These are phyloP conservation scores for Diglossa cyanea DNA, from an alignment of 2,797 vertebrate species.

Conservation along the genomic window DNA sequence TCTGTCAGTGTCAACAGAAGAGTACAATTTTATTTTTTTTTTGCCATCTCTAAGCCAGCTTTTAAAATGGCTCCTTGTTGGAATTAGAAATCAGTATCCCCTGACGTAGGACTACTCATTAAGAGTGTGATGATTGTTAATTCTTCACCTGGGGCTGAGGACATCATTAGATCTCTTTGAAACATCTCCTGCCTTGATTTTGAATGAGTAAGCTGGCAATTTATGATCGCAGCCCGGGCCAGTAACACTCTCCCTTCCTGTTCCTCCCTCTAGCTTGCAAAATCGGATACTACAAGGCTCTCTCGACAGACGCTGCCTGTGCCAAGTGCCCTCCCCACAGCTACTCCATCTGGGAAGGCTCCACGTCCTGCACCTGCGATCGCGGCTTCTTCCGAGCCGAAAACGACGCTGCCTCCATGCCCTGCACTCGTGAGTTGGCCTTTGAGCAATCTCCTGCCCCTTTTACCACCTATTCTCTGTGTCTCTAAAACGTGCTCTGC, in stretches of 20 bases:
- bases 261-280: slow-evolving; percentile 86
- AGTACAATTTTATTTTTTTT: not conserved
- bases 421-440: slow-evolving; percentile 90
- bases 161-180: slow-evolving; percentile 47
- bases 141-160: slow-evolving; percentile 40
- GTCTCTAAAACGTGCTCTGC: not conserved
- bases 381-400: slow-evolving; percentile 92
- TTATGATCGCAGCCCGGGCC: not conserved
- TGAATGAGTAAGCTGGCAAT: slow-evolving; percentile 25
- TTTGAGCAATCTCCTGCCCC: not conserved
- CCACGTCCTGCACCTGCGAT: slow-evolving; percentile 92
- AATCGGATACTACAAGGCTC: slow-evolving; percentile 92
- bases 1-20: slow-evolving; percentile 8
- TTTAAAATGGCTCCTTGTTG: slow-evolving; percentile 26
- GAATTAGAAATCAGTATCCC: slow-evolving; percentile 45
- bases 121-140: slow-evolving; percentile 18
- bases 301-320: slow-evolving; percentile 87
- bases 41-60: not conserved
- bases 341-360: slow-evolving; percentile 92
- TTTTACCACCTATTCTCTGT: not conserved
- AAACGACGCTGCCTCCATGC: slow-evolving; percentile 90
- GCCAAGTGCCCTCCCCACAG: slow-evolving; percentile 94
- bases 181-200: slow-evolving; percentile 33
- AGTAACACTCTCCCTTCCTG: slow-evolving; percentile 46
- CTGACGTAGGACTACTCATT: slow-evolving; percentile 16